Evolutionary conservation across 2,113 vertebrate genomes (phyloP).

Genomic region (Aegotheles bennettii): DNA sequence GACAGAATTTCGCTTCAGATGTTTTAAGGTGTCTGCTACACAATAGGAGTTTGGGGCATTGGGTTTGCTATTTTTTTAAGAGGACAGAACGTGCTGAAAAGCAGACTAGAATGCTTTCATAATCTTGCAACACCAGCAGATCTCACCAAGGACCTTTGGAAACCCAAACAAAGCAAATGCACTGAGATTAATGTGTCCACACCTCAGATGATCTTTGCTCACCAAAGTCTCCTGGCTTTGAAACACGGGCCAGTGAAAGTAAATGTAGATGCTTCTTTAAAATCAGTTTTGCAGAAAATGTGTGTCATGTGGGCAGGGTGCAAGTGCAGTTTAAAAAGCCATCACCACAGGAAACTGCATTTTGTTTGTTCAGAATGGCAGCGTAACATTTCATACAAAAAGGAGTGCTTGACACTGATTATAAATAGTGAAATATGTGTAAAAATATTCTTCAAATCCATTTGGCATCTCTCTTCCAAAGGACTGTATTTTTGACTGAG

Average conservation of each 20-base stretch:
- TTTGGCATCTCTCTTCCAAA: constrained; percentile 1
- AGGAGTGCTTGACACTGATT: background rate
- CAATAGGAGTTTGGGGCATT: background rate
- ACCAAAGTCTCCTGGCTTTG: background rate
- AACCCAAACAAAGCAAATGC: background rate
- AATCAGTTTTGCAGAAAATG: background rate
- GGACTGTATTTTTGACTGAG: background rate
- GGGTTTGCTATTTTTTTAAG: background rate
- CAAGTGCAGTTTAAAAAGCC: background rate
- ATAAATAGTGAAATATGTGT: constrained; percentile 11
- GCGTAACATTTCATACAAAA: background rate
- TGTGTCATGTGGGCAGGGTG: background rate
- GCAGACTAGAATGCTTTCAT: background rate
- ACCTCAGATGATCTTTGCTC: background rate
- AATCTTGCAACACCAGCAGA: background rate
- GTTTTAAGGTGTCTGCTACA: background rate
- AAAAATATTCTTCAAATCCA: constrained; percentile 8
- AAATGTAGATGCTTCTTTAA: background rate
- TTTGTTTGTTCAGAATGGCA: background rate
- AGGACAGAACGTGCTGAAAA: background rate
- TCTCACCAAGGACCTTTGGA: background rate
- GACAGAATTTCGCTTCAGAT: background rate
- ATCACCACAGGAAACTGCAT: background rate
- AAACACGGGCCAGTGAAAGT: background rate
- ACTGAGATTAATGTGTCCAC: background rate